phyloP scores from a whole-genome alignment of 1,140 invertebrate species.

The Drosophila subobscura region DNA sequence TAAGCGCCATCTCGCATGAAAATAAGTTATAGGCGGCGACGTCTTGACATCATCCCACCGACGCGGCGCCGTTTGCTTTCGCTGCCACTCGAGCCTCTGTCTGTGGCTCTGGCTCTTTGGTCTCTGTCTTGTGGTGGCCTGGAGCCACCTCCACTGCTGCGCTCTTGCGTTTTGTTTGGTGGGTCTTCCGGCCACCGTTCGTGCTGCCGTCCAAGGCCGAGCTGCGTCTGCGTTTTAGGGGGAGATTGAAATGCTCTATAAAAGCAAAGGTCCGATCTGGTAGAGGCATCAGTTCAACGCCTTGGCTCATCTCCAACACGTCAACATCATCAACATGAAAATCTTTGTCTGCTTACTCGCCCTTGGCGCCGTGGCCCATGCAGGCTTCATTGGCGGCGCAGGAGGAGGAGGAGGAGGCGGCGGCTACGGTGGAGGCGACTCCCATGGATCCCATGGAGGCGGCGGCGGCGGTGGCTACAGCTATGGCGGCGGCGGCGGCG shows the following conservation, averaged over 20 bases:
- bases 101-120: not conserved
- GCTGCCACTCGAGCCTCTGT: constrained; percentile 12
- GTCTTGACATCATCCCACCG: no score
- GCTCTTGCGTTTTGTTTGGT: constrained; percentile 1
- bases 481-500: constrained; percentile 43
- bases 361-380: constrained; percentile 51
- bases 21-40: no score
- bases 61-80: constrained; percentile 5
- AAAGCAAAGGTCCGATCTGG: constrained; percentile 50
- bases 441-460: constrained; percentile 2
- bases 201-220: constrained; percentile 48
- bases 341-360: constrained; percentile 66
- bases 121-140: constrained; percentile 2
- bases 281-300: constrained; percentile 65
- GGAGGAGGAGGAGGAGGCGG: constrained; percentile 24
- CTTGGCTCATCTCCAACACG: constrained; percentile 54
- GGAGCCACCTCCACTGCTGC: constrained; percentile 28
- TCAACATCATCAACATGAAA: constrained; percentile 72
- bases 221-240: not conserved
- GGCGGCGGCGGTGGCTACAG: constrained; percentile 39
- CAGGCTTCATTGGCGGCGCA: constrained; percentile 61
- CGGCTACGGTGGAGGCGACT: constrained; percentile 18
- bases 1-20: no score
- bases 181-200: constrained; percentile 4
- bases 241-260: constrained; percentile 46